Evolutionary conservation across 2,113 vertebrate species (phyloP).

Genomic region (Thermophis baileyi): DNA sequence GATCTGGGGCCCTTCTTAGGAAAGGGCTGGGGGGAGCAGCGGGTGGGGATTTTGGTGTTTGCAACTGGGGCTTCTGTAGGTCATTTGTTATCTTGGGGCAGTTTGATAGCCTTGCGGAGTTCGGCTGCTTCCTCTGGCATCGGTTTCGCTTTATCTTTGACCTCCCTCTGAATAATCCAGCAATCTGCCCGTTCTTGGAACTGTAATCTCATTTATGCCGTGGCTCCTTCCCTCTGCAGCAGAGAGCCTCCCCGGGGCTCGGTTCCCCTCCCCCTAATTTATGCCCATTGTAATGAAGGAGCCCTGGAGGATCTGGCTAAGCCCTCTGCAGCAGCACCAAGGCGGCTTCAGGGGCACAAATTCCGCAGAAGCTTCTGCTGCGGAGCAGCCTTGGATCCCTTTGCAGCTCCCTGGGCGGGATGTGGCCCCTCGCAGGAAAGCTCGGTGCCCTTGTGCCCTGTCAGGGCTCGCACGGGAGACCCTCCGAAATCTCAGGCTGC

Average conservation of each 20-base stretch:
- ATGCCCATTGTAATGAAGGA: neutral
- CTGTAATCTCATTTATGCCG: neutral
- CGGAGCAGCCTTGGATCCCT: neutral
- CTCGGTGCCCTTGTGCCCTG: neutral
- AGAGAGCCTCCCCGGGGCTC: neutral
- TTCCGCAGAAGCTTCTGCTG: neutral
- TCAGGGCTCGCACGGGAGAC: neutral
- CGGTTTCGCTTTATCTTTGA: neutral
- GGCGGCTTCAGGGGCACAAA: neutral
- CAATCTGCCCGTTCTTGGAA: neutral
- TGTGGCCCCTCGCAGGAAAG: neutral
- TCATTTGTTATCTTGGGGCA: neutral
- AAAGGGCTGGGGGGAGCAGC: neutral
- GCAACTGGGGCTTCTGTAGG: neutral
- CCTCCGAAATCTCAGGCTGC: neutral
- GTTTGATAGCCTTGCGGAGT: neutral
- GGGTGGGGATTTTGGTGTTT: neutral
- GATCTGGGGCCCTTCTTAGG: neutral
- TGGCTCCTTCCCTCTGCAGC: neutral
- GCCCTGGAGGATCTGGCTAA: no score
- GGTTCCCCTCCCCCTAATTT: neutral
- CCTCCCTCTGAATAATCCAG: neutral
- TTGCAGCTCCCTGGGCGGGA: neutral
- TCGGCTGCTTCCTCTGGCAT: neutral
- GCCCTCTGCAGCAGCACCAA: neutral